These are phyloP conservation scores for Apamea monoglypha DNA, from an alignment of 2,888 invertebrate species.

Conservation along the genomic window DNA sequence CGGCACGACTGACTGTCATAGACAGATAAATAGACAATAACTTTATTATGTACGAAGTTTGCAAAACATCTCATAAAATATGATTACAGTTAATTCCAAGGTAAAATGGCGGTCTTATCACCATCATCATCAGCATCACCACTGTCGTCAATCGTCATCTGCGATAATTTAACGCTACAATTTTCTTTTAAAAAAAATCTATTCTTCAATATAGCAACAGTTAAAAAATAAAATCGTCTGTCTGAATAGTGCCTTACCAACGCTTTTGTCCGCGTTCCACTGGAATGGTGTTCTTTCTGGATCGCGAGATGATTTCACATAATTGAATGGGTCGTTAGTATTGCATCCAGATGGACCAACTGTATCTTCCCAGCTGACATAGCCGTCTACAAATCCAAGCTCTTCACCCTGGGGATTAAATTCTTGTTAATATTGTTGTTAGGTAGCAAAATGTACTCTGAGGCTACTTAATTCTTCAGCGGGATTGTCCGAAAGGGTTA, in stretches of 20 bases:
- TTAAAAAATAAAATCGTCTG: neutral
- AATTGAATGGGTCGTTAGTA: constrained; percentile 92
- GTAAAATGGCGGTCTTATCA: neutral
- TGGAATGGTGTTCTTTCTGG: constrained; percentile 92
- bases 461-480: neutral
- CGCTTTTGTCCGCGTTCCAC: constrained; percentile 91
- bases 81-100: neutral
- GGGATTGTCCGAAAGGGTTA: no score
- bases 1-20: neutral
- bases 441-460: neutral
- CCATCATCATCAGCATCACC: neutral
- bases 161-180: neutral
- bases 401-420: constrained; percentile 92
- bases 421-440: neutral
- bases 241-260: constrained; percentile 75
- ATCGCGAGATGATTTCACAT: constrained; percentile 91
- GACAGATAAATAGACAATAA: neutral
- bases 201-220: neutral
- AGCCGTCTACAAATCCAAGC: constrained; percentile 93
- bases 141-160: neutral
- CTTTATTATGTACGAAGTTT: neutral
- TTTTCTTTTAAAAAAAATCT: neutral
- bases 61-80: neutral
- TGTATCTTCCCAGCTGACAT: constrained; percentile 92
- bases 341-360: constrained; percentile 92